These are phyloP conservation scores for Subanguina moxae DNA, from an alignment of 1,140 invertebrate species.

Conservation along the genomic window DNA sequence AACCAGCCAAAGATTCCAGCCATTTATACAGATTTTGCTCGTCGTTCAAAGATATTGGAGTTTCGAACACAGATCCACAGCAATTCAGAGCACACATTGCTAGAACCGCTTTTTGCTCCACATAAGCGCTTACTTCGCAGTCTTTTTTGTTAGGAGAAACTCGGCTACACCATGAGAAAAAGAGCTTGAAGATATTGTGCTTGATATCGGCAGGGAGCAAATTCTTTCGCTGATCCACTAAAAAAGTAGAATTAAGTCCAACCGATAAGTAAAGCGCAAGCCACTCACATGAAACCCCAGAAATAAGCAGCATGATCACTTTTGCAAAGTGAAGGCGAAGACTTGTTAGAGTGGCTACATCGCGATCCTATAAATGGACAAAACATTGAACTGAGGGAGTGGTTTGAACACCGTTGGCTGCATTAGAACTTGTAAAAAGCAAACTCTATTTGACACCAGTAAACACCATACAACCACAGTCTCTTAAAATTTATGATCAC, in stretches of 20 bases:
- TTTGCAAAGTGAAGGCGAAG: conserved; percentile 89
- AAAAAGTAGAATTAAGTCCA: too few relatives aligned
- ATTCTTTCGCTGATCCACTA: conserved; percentile 76
- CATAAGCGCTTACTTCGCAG: conserved; percentile 63
- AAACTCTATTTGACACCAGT: too few relatives aligned
- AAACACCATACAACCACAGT: too few relatives aligned
- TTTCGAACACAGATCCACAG: conserved; percentile 88
- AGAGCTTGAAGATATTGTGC: conserved; percentile 63
- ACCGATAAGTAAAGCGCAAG: too few relatives aligned
- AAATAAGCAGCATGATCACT: conserved; percentile 86
- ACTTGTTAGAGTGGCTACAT: conserved; percentile 68
- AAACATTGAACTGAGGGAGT: too few relatives aligned
- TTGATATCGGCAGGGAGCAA: conserved; percentile 77
- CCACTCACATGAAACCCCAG: conserved; percentile 70
- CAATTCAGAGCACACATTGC: conserved; percentile 90
- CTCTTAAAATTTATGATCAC: too few relatives aligned
- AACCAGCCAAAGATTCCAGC: conserved; percentile 82
- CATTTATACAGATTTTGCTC: conserved; percentile 85
- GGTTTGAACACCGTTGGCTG: too few relatives aligned
- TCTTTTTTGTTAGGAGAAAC: conserved; percentile 61
- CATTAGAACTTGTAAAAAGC: too few relatives aligned
- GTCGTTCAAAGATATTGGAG: conserved; percentile 68
- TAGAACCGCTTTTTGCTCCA: conserved; percentile 68
- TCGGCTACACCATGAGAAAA: conserved; percentile 82
- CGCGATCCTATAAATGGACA: conserved; percentile 58